These are phyloP conservation scores for Elephantulus edwardii DNA, from an alignment of 2,113 vertebrate genomes.

Conservation along the genomic window DNA sequence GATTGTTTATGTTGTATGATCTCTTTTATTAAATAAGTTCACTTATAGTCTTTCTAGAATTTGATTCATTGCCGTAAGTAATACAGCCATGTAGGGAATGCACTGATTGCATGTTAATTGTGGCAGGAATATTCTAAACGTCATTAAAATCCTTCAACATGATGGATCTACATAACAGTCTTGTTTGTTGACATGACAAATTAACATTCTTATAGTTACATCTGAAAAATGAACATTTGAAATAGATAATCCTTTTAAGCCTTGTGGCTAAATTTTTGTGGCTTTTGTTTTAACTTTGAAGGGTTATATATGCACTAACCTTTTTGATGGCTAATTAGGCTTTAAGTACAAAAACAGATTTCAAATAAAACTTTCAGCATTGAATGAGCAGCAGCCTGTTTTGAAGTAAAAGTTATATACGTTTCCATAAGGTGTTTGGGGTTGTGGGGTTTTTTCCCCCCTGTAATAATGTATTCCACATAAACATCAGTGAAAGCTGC, in stretches of 20 bases:
- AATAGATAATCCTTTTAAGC: conserved; percentile 72
- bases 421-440: conserved; percentile 57
- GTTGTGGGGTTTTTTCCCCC: conserved; percentile 54
- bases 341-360: conserved; percentile 75
- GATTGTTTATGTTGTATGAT: conserved; percentile 81
- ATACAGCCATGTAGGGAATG: conserved; percentile 82
- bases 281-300: conserved; percentile 80
- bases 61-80: conserved; percentile 79
- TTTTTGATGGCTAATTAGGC: conserved; percentile 80
- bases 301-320: conserved; percentile 81
- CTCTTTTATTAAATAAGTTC: conserved; percentile 81
- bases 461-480: conserved; percentile 71
- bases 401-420: conserved; percentile 68
- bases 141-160: conserved; percentile 70
- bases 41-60: conserved; percentile 80
- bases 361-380: conserved; percentile 73
- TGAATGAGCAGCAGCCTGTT: conserved; percentile 56
- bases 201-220: conserved; percentile 73
- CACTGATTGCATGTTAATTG: conserved; percentile 83
- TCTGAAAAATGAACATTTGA: conserved; percentile 74
- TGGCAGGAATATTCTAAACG: conserved; percentile 79
- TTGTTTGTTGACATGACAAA: conserved; percentile 76
- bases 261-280: conserved; percentile 76
- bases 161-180: conserved; percentile 77
- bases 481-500: conserved; percentile 56